Evolutionary conservation across 2,113 vertebrate genomes (phyloP).

Genomic region (Malaclemys terrapin): DNA sequence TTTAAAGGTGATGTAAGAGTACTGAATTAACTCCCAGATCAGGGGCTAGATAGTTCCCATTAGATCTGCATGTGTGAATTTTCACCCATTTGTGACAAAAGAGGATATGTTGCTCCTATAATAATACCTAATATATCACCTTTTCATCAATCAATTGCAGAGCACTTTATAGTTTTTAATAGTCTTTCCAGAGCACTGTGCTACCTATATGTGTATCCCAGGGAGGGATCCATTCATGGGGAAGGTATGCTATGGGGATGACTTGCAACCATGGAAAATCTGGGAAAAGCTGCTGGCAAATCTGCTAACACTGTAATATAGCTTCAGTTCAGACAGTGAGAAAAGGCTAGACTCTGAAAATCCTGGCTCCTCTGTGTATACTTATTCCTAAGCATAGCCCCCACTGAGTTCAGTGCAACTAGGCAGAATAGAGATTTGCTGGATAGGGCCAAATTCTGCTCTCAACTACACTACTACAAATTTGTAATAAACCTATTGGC

Average conservation of each 20-base stretch:
- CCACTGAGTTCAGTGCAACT: not conserved
- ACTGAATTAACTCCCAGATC: not conserved
- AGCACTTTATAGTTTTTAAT: not conserved
- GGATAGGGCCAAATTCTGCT: not conserved
- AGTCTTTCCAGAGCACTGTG: not conserved
- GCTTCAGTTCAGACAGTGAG: not conserved
- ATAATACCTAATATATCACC: not conserved
- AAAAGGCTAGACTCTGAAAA: not conserved
- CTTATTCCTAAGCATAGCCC: not conserved
- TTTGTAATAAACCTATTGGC: not conserved
- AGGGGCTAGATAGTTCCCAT: not conserved
- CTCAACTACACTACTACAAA: accelerated
- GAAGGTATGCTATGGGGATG: not conserved
- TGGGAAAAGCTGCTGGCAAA: accelerated
- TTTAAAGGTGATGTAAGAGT: not conserved
- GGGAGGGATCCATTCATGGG: accelerated
- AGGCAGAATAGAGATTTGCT: not conserved
- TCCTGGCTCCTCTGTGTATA: not conserved
- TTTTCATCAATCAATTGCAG: not conserved
- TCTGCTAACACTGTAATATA: not conserved
- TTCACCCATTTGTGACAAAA: not conserved
- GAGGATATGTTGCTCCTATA: not conserved
- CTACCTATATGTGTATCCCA: not conserved
- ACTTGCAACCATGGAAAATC: accelerated
- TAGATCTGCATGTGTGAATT: not conserved